Percentiles rank a stretch among this genome's conserved stretches.
Evolutionary conservation across 2,797 vertebrate genomes (phyloP).

Genomic region (Falco biarmicus): DNA sequence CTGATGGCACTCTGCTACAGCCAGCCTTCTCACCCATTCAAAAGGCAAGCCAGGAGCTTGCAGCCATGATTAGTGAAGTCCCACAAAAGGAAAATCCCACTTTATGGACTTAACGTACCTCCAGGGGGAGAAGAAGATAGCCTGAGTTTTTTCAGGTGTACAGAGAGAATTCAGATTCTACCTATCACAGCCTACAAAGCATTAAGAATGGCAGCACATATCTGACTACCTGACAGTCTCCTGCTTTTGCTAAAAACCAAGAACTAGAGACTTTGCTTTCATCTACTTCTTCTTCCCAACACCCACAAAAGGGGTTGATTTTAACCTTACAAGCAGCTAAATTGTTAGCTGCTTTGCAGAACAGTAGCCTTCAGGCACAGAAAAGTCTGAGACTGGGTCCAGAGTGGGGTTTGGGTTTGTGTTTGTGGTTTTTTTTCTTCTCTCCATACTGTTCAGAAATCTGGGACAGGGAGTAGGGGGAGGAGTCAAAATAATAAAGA

Average conservation of each 20-base stretch:
- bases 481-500: not conserved
- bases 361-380: too few species aligned
- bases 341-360: not conserved
- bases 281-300: not conserved
- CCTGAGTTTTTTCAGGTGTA: not conserved
- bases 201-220: not conserved
- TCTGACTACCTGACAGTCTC: not conserved
- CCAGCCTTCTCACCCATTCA: not conserved
- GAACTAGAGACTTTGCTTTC: not conserved
- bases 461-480: not conserved
- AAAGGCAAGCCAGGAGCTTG: not conserved
- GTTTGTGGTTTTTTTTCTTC: not conserved
- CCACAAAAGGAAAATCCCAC: not conserved
- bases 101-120: not conserved
- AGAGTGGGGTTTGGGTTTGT: accelerated
- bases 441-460: not conserved
- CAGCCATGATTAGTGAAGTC: not conserved
- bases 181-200: not conserved
- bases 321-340: not conserved
- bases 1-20: not conserved
- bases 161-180: not conserved
- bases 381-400: accelerated
- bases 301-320: not conserved
- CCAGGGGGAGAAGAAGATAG: accelerated
- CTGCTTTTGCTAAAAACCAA: not conserved